Conservation (phyloP, 2,113 vertebrate species). For the Dromiciops gliroides region DNA sequence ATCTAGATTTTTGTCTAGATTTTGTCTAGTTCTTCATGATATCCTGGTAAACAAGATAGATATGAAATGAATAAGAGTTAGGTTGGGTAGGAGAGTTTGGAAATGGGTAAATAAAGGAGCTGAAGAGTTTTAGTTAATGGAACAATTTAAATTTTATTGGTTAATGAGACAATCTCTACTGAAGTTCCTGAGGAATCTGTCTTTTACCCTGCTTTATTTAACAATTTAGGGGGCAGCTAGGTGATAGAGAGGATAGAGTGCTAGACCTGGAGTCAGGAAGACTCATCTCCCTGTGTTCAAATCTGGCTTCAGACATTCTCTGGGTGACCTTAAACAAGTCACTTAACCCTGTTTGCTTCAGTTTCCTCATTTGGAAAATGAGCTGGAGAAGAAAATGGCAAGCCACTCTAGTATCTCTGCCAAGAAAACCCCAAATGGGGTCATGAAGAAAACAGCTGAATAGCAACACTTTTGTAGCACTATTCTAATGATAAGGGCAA, state of each 20-base stretch:
- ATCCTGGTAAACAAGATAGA: neutral
- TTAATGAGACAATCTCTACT: neutral
- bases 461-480: neutral
- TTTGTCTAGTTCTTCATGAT: neutral
- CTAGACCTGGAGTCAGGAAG: neutral
- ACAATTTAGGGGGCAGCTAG: neutral
- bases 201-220: neutral
- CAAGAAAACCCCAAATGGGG: neutral
- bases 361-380: neutral
- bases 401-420: neutral
- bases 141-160: neutral
- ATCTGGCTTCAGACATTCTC: neutral
- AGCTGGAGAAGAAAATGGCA: neutral
- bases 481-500: neutral
- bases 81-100: neutral
- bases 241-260: neutral
- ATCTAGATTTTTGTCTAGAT: neutral
- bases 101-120: neutral
- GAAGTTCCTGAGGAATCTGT: neutral
- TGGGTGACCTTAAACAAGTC: neutral
- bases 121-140: neutral
- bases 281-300: neutral
- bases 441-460: neutral
- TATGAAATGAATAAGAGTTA: neutral
- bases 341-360: neutral